Evolutionary conservation across 2,797 vertebrate genomes (phyloP), one percentile per base, ranked within the genome.

Genomic region (Bovichtus variegatus): DNA sequence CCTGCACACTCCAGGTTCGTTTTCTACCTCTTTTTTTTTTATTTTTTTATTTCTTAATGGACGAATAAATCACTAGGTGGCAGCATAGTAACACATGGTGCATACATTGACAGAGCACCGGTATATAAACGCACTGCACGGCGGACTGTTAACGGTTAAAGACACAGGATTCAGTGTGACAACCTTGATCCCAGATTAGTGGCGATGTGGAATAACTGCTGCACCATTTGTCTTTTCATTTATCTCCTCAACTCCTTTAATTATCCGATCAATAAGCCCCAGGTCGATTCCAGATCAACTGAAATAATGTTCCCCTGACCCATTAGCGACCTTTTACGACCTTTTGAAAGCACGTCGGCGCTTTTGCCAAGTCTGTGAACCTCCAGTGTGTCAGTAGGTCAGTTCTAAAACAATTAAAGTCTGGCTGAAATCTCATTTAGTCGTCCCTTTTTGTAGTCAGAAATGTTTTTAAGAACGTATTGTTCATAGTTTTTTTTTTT

Each of bases 51-150:
- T 41, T 49, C 78, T 84, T 72, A 81, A 77, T 80, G 25, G 61
- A 31, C 12, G 47, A 58, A 54, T 74, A 72, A 71, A 84, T 80
- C 92, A 91, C 92, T 92, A 93, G 92, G 87, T 91, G 92, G 92
- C 92, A 93, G 91, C 91, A 92, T 62, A 89, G 90, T 64, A 84
- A 71, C 91, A 89, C 83, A 85, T 4, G 82, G 75, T 49, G 67
- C 71, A 75, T 82, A 67, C 72, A 21, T 70, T 71, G 76, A 72
- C 68, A 31, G 70, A 12, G 61, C 34, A 34, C 9, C 8, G 4
- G 2, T 34, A 70, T 65, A 83, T 59, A 44, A 16, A 34, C 31
- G 38, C 82, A 31, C 71, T 29, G 55, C 53, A 51, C 16, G 27
- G 27, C n/a, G n/a, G n/a, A 34, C 36, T 70, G 58, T 21, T 59